phyloP scores from a whole-genome alignment of 2,888 invertebrate genomes.

The Scelioninae gen. 2 region DNA sequence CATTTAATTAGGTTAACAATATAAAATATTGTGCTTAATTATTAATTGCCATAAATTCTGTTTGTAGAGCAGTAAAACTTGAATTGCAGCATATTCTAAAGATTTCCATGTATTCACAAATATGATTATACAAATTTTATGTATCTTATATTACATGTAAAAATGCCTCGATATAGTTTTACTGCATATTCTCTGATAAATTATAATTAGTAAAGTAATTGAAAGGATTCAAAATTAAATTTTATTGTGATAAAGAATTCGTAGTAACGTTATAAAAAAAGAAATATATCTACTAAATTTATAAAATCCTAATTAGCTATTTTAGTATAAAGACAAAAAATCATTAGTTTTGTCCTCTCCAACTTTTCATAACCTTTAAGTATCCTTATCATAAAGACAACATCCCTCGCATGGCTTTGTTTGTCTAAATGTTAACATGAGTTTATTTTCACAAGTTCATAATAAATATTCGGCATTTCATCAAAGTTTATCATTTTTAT shows the following conservation, averaged over 20 bases:
- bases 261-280: background rate
- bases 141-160: too few relatives aligned
- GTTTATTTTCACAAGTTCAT: constrained; percentile 20
- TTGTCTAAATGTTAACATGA: constrained; percentile 18
- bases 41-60: too few relatives aligned
- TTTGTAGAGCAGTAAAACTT: too few relatives aligned
- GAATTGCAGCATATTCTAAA: too few relatives aligned
- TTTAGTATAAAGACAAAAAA: constrained; percentile 21
- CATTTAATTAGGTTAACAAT: too few relatives aligned
- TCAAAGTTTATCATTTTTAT: constrained; percentile 1
- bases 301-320: constrained; percentile 17
- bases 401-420: constrained; percentile 46
- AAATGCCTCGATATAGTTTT: background rate
- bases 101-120: too few relatives aligned
- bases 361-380: constrained; percentile 54
- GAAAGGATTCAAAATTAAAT: constrained; percentile 9
- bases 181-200: background rate
- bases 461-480: background rate
- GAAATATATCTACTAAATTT: background rate
- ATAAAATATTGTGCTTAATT: too few relatives aligned
- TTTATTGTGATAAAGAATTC: background rate
- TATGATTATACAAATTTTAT: too few relatives aligned
- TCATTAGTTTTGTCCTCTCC: constrained; percentile 54
- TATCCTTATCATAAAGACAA: constrained; percentile 39
- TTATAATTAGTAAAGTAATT: constrained; percentile 9